A percentile compares a stretch with the other conserved stretches of the same genome.
Conservation (phyloP, 2,888 invertebrate species). For the Elysia crispata region DNA sequence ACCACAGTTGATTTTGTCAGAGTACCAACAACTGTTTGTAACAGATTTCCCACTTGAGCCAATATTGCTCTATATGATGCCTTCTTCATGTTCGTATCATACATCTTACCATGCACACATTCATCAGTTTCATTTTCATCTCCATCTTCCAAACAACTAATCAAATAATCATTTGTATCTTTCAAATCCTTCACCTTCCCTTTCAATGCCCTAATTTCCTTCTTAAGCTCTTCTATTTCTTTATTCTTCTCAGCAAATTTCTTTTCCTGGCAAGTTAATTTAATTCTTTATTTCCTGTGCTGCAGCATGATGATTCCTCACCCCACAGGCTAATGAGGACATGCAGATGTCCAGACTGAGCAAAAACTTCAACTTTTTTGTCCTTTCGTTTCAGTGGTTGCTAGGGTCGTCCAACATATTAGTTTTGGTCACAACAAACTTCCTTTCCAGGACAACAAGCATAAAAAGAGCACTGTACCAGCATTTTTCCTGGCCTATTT, state of each 20-base stretch:
- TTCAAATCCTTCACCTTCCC: neutral
- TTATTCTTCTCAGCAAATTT: neutral
- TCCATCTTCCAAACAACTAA: neutral
- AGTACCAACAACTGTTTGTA: no score
- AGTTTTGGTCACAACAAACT: no score
- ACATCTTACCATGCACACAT: neutral
- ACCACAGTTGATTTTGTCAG: neutral
- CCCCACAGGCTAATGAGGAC: no score
- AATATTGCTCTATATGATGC: neutral
- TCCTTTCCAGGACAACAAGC: no score
- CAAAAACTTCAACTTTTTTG: no score
- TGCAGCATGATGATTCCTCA: no score
- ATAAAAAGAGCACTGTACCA: no score
- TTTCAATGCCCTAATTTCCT: neutral
- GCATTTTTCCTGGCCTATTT: no score
- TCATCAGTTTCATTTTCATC: neutral
- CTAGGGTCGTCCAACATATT: no score
- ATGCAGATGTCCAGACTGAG: no score
- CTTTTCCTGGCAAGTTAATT: neutral
- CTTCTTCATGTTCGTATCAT: neutral
- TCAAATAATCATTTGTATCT: neutral
- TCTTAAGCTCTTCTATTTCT: neutral
- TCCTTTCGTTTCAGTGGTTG: no score
- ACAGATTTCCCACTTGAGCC: neutral
- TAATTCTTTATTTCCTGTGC: no score